Conservation (phyloP, 2,888 invertebrate species). For the Drosophila paucipuncta region DNA sequence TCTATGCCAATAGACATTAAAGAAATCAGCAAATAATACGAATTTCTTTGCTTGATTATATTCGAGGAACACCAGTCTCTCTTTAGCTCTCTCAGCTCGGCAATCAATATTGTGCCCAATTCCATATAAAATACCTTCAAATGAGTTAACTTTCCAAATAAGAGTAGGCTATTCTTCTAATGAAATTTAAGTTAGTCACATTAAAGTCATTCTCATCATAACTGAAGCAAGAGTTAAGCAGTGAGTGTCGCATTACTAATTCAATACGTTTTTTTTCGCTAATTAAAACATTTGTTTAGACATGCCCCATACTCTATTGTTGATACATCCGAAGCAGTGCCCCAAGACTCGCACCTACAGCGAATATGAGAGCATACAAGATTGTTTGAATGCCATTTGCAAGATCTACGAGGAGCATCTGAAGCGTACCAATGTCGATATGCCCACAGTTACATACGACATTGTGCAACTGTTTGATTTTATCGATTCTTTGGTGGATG, state of each 20-base stretch:
- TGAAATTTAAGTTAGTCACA: not conserved
- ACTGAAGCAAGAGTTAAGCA: not conserved
- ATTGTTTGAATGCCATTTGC: slow-evolving; percentile 99
- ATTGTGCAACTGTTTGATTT: slow-evolving; percentile 99
- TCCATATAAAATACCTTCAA: not conserved
- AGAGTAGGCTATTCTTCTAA: slow-evolving; percentile 5
- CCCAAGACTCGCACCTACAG: slow-evolving; percentile 98
- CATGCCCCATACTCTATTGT: slow-evolving; percentile 96
- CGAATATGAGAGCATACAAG: slow-evolving; percentile 98
- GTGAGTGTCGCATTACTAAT: not conserved
- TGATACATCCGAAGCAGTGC: slow-evolving; percentile 96
- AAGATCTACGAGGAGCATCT: slow-evolving; percentile 99
- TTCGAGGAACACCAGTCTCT: not conserved
- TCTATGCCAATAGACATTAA: too few relatives aligned
- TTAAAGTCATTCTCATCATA: not conserved
- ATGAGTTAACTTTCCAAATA: not conserved
- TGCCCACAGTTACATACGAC: slow-evolving; percentile 98
- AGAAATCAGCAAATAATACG: not conserved
- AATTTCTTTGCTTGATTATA: not conserved
- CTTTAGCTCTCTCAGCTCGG: not conserved
- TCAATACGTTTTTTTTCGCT: not conserved
- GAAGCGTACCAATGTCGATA: slow-evolving; percentile 96
- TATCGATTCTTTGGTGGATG: slow-evolving; percentile 96
- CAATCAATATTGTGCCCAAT: not conserved
- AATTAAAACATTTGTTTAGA: too few relatives aligned